Base-by-base conservation (phyloP, 2,797 vertebrate species). In the Emys orbicularis region DNA sequence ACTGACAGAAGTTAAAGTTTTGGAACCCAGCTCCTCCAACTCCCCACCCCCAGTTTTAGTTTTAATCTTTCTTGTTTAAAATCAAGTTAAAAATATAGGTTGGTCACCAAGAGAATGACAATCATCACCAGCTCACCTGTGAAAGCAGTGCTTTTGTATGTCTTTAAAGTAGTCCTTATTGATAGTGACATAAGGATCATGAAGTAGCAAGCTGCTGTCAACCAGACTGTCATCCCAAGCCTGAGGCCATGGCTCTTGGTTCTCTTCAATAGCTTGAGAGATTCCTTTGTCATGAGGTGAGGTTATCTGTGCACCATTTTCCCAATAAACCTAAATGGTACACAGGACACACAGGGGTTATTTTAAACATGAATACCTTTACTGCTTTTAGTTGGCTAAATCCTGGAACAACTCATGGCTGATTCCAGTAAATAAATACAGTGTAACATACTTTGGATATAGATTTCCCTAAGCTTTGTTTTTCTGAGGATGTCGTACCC, bases 251-350 rank as follows among this genome's bases (percentile, higher is more conserved):
- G 99, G 99, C 93, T 99, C 98, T 83, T 99, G 97, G 95, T 99
- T 99, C 93, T 99, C 98, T 90, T 99, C 98, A 91, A 99, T 99
- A 89, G 99, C 98, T 83, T 97, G 97, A 89, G 99, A 97, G 89
- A 99, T 99, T 44, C 99, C 98, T 97, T 97, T 98, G 96, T 99
- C 99, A 59, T 99, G 99, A 68, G 99, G 99, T 12, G 99, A 97
- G 93, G 99, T 99, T 59, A 99, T 99, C 98, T 99, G 99, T 88
- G 99, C 99, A 4, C 99, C 99, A 0, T 99, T 99, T 88, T 99
- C 99, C 99, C 99, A 99, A 93, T 99, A 99, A 57, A 99, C 99
- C 99, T 99, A 93, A 83, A 94, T 18, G 92, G 94, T 16, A 82
- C 59, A 79, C 0, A 74, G 6, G 18, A 31, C 8, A 82, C 34